Evolutionary conservation across 2,888 invertebrate species (phyloP).

Genomic region (Bellardia pandia): DNA sequence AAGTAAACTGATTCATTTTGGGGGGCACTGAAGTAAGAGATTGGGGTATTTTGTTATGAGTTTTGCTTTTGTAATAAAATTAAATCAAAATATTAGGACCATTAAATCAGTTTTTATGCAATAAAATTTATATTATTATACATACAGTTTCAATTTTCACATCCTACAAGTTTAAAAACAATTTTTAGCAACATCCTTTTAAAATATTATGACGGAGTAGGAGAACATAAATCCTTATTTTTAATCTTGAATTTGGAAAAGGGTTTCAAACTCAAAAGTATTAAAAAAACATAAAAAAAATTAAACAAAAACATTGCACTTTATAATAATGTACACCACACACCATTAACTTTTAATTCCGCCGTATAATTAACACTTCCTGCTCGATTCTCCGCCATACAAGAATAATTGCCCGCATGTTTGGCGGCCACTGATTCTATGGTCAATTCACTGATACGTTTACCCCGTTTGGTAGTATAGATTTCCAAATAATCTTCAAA

Average conservation of each 20-base stretch:
- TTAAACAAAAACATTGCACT: not conserved
- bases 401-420: slow-evolving; percentile 91
- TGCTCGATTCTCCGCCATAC: slow-evolving; percentile 90
- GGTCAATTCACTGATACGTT: slow-evolving; percentile 86
- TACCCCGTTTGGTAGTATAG: slow-evolving; percentile 83
- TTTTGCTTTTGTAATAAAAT: not conserved
- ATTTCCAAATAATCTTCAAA: slow-evolving; percentile 83
- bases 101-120: too few relatives aligned
- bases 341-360: slow-evolving; percentile 90
- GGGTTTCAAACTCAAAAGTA: slow-evolving; percentile 31
- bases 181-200: too few relatives aligned
- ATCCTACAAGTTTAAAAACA: too few relatives aligned
- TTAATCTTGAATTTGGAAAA: not conserved
- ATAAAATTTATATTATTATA: too few relatives aligned
- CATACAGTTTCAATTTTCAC: too few relatives aligned
- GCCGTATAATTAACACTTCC: slow-evolving; percentile 89
- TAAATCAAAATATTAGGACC: too few relatives aligned
- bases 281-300: slow-evolving; percentile 40
- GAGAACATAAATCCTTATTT: too few relatives aligned
- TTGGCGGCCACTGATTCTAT: slow-evolving; percentile 88
- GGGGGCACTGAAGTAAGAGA: slow-evolving; percentile 87
- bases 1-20: slow-evolving; percentile 90
- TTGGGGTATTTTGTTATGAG: not conserved
- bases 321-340: slow-evolving; percentile 42
- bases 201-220: too few relatives aligned